Evolutionary conservation across 2,888 invertebrate genomes (phyloP).

Genomic region (Biston stratarius): DNA sequence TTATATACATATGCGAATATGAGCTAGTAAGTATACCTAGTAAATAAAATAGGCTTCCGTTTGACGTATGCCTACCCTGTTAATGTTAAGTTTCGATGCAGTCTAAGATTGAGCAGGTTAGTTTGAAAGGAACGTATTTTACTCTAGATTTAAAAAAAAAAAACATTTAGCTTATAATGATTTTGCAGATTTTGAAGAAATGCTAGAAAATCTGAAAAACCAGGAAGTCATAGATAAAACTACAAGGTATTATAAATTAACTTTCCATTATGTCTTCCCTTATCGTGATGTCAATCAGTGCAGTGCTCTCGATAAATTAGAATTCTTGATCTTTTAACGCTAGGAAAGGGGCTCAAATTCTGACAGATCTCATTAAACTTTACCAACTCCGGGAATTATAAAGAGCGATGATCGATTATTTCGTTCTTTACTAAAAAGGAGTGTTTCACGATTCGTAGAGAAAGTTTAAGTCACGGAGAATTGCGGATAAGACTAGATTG

Average conservation of each 20-base stretch:
- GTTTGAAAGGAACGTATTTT: no score
- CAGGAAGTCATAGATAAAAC: background rate
- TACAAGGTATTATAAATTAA: background rate
- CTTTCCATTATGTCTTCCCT: conserved; percentile 4
- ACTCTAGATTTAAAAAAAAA: no score
- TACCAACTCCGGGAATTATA: conserved; percentile 57
- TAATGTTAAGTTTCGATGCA: no score
- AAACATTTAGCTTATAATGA: no score
- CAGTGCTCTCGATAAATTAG: conserved; percentile 50
- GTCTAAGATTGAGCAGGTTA: no score
- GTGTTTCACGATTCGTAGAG: background rate
- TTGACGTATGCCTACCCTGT: no score
- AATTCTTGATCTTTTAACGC: conserved; percentile 61
- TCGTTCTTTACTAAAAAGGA: conserved; percentile 35
- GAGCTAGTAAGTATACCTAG: no score
- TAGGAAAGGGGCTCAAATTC: conserved; percentile 60
- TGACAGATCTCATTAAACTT: conserved; percentile 76
- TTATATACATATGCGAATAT: no score
- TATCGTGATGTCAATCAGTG: conserved; percentile 23
- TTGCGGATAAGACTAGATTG: background rate
- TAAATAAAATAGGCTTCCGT: no score
- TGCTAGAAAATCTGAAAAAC: background rate
- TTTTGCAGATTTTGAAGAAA: background rate
- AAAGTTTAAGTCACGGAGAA: background rate
- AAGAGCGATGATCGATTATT: conserved; percentile 47